A percentile compares a stretch with the other conserved stretches of the same genome.
These are phyloP conservation scores for Urocyon cinereoargenteus DNA, from an alignment of 2,797 vertebrate genomes.

Conservation along the genomic window DNA sequence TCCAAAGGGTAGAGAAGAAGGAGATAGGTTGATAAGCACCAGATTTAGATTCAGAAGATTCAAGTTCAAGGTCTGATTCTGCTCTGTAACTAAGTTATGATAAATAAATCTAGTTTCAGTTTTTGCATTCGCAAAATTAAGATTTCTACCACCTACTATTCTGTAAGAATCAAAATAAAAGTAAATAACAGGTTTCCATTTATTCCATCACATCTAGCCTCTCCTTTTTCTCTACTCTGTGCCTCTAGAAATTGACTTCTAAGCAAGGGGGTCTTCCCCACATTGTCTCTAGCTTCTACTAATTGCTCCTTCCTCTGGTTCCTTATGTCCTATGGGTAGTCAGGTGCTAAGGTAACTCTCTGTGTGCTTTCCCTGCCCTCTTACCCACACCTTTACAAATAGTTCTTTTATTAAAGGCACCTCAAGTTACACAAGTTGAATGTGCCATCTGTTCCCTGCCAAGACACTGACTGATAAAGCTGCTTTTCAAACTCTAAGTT, in stretches of 20 bases:
- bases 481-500: constrained; percentile 71
- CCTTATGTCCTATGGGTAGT: background rate
- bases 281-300: background rate
- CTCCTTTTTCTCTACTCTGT: background rate
- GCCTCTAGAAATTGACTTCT: background rate
- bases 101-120: background rate
- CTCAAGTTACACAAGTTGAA: constrained; percentile 61
- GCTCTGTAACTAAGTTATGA: background rate
- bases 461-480: constrained; percentile 71
- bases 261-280: background rate
- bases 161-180: background rate
- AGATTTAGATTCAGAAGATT: background rate
- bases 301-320: background rate
- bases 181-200: background rate
- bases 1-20: background rate
- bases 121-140: background rate
- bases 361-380: background rate
- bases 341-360: background rate
- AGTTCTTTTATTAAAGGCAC: constrained; percentile 48
- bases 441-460: constrained; percentile 72
- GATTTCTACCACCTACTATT: background rate
- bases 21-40: background rate
- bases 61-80: background rate
- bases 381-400: constrained; percentile 47
- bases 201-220: background rate